A percentile compares a stretch with the other conserved stretches of the same genome.
phyloP scores from a whole-genome alignment of 2,113 vertebrate species.

The Lamprologus speciosus region DNA sequence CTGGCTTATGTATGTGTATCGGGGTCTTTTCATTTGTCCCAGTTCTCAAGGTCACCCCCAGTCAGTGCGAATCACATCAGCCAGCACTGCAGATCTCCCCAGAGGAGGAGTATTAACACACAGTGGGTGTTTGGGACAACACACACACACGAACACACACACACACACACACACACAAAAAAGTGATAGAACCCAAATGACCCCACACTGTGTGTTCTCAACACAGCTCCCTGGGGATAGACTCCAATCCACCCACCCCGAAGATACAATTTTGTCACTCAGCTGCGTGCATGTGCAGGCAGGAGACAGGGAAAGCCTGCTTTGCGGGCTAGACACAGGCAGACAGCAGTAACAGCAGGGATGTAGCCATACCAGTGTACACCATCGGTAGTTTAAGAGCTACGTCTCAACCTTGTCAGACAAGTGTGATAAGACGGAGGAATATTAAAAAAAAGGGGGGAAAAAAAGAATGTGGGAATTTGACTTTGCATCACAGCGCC shows the following conservation, averaged over 20 bases:
- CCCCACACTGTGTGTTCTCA: conserved; percentile 23
- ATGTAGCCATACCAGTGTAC: background rate
- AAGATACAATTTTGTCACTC: conserved; percentile 46
- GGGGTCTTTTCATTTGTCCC: conserved; percentile 42
- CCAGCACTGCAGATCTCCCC: conserved; percentile 64
- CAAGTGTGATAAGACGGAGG: background rate
- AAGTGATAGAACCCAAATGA: conserved; percentile 30
- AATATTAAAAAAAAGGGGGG: background rate
- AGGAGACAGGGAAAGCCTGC: conserved; percentile 17
- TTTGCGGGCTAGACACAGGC: conserved; percentile 13
- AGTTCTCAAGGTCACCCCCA: conserved; percentile 80
- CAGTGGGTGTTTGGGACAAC: conserved; percentile 48
- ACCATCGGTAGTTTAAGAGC: conserved; percentile 8
- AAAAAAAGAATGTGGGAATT: background rate
- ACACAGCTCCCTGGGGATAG: conserved; percentile 16
- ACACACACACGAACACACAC: background rate
- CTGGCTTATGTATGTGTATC: background rate
- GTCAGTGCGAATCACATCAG: conserved; percentile 81
- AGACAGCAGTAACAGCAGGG: background rate
- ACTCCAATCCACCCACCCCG: conserved; percentile 27
- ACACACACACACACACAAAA: background rate
- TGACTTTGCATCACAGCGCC: background rate
- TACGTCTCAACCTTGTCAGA: background rate
- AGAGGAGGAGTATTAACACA: conserved; percentile 67
- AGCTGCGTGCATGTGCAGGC: background rate